These are phyloP conservation scores for Drosophila bipectinata DNA, from an alignment of 1,140 invertebrate species.

Conservation along the genomic window DNA sequence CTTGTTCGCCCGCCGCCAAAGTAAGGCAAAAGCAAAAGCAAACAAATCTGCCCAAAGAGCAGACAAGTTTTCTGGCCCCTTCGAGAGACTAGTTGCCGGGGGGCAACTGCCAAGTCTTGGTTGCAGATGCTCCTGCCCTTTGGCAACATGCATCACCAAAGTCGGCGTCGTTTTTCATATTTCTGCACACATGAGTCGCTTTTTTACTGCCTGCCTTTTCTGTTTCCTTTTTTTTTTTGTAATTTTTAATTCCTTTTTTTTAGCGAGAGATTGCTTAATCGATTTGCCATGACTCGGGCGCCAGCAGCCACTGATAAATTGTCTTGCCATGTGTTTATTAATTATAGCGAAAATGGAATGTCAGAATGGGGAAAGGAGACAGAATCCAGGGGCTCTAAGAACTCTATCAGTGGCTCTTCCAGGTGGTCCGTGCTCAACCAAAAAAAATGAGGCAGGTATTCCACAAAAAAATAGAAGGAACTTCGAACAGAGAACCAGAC, in stretches of 20 bases:
- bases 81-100: constrained; percentile 12
- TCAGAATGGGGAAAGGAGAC: constrained; percentile 29
- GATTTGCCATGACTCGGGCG: constrained; percentile 66
- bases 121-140: constrained; percentile 54
- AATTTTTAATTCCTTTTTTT: constrained; percentile 69
- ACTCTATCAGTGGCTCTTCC: constrained; percentile 51
- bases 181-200: constrained; percentile 55
- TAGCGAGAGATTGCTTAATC: constrained; percentile 75
- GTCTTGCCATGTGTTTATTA: constrained; percentile 79
- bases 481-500: constrained; percentile 1
- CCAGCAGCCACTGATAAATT: constrained; percentile 71
- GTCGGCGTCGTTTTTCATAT: constrained; percentile 77
- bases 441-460: constrained; percentile 21
- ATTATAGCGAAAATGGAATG: constrained; percentile 76
- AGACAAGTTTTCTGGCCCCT: constrained; percentile 34
- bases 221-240: constrained; percentile 24
- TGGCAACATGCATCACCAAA: constrained; percentile 75
- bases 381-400: constrained; percentile 13
- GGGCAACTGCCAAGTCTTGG: constrained; percentile 18
- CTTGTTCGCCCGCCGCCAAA: constrained; percentile 52
- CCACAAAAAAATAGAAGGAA: constrained; percentile 1
- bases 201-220: constrained; percentile 28
- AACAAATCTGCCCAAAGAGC: constrained; percentile 62
- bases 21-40: constrained; percentile 52
- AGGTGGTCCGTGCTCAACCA: constrained; percentile 62